These are phyloP conservation scores for Acipenser transmontanus DNA, from an alignment of 2,797 vertebrate genomes.

Conservation along the genomic window DNA sequence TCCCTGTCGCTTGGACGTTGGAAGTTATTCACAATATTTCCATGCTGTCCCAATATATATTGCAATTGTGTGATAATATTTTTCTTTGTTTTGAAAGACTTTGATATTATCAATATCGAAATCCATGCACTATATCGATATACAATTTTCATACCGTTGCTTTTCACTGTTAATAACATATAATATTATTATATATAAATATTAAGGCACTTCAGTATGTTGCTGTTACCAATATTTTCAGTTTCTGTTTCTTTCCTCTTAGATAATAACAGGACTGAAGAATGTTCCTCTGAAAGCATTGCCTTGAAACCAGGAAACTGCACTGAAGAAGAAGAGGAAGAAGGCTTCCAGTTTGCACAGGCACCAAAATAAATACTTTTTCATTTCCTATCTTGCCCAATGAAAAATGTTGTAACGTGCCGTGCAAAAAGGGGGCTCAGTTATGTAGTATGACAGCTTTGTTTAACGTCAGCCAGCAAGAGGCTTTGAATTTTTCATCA, in stretches of 20 bases:
- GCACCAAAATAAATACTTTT: slow-evolving; percentile 61
- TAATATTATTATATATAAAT: too few species aligned
- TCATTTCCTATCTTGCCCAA: slow-evolving; percentile 80
- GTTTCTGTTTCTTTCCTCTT: slow-evolving; percentile 36
- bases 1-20: too few species aligned
- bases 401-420: slow-evolving; percentile 67
- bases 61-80: too few species aligned
- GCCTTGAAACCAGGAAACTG: slow-evolving; percentile 90
- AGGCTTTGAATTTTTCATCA: slow-evolving; percentile 68
- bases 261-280: slow-evolving; percentile 85
- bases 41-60: too few species aligned
- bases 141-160: too few species aligned
- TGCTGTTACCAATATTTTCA: not conserved
- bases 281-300: slow-evolving; percentile 84
- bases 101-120: too few species aligned
- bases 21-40: too few species aligned
- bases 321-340: slow-evolving; percentile 80
- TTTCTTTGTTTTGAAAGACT: too few species aligned
- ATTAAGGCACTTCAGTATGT: too few species aligned
- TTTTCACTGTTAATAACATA: too few species aligned
- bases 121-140: too few species aligned
- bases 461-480: slow-evolving; percentile 42
- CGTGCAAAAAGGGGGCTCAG: slow-evolving; percentile 75
- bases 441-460: slow-evolving; percentile 77
- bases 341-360: slow-evolving; percentile 92